Percentiles rank a stretch among this genome's conserved stretches.
Conservation (phyloP, 2,113 vertebrate species). For the Bubo blakistoni region DNA sequence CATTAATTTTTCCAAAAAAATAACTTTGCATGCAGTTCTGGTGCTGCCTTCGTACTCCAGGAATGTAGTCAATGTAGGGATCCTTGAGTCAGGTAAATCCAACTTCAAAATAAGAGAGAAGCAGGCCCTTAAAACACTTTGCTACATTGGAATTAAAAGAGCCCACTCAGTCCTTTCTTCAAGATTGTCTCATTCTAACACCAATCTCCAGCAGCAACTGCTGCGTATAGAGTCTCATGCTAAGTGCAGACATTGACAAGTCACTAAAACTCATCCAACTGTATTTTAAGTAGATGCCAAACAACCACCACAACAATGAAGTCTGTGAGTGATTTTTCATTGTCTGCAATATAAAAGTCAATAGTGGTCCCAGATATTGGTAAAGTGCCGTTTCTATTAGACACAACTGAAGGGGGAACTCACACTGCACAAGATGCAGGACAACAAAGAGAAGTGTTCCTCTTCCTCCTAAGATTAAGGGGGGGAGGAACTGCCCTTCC, state of each 20-base stretch:
- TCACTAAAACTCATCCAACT: not conserved
- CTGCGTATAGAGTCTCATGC: not conserved
- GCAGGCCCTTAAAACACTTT: not conserved
- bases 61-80: not conserved
- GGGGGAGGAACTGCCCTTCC: not conserved
- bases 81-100: not conserved
- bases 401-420: not conserved
- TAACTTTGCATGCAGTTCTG: not conserved
- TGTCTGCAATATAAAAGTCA: not conserved
- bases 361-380: not conserved
- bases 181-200: not conserved
- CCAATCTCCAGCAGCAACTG: not conserved
- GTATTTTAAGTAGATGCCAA: not conserved
- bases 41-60: not conserved
- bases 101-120: not conserved
- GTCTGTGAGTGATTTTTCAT: not conserved
- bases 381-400: not conserved
- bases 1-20: conserved; percentile 48
- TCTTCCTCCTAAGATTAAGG: not conserved
- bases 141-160: not conserved
- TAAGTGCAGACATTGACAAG: not conserved
- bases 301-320: not conserved
- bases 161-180: not conserved
- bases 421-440: not conserved
- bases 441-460: not conserved